phyloP scores from a whole-genome alignment of 2,888 invertebrate species.

The Pardosa pseudoannulata region DNA sequence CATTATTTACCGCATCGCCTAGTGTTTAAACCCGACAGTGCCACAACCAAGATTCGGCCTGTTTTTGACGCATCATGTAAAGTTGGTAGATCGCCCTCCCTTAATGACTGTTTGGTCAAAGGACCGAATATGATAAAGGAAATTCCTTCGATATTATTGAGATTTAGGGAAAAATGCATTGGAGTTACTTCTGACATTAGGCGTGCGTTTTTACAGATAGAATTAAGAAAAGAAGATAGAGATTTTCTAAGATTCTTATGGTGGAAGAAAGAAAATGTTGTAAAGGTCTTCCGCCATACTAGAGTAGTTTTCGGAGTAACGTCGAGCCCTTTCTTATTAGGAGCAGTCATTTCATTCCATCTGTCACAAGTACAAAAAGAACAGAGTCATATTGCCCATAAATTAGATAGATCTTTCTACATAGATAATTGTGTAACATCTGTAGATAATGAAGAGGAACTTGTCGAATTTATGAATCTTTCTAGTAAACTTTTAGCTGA shows the following conservation, averaged over 20 bases:
- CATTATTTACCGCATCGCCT: constrained; percentile 72
- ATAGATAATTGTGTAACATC: constrained; percentile 13
- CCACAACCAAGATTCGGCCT: constrained; percentile 74
- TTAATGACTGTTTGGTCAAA: constrained; percentile 19
- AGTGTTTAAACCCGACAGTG: constrained; percentile 73
- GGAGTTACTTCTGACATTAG: constrained; percentile 7
- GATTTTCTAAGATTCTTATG: too few relatives aligned
- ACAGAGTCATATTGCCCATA: neutral
- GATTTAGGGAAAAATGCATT: constrained; percentile 14
- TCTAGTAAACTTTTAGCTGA: constrained; percentile 21
- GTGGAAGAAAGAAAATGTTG: neutral
- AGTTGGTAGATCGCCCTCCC: constrained; percentile 1
- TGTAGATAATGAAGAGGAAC: constrained; percentile 7
- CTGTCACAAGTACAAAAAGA: neutral
- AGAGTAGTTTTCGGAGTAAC: neutral
- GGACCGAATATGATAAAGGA: constrained; percentile 14
- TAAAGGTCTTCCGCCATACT: neutral
- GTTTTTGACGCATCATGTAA: constrained; percentile 72
- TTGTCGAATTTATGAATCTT: neutral
- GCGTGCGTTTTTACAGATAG: constrained; percentile 7
- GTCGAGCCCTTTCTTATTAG: neutral
- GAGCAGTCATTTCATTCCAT: neutral
- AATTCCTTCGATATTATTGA: constrained; percentile 21
- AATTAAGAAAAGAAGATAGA: neutral
- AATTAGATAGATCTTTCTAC: neutral